A percentile compares a stretch with the other conserved stretches of the same genome.
Conservation (phyloP, 1,140 invertebrate genomes). For the Pararge aegeria region DNA sequence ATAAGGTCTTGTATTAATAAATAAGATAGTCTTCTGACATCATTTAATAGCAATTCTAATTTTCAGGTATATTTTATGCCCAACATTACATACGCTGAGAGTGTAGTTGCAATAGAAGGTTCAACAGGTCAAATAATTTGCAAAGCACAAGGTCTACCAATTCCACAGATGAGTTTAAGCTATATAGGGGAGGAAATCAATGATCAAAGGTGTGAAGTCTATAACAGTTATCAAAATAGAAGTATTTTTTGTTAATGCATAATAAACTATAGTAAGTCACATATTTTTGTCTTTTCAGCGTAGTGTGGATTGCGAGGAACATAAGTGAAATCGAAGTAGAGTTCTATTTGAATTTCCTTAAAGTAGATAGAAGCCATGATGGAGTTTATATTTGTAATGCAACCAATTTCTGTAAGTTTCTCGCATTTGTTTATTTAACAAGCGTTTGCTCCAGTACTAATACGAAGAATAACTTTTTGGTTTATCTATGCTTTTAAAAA, state of each 20-base stretch:
- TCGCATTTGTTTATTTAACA: not conserved
- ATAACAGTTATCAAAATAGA: too few species aligned
- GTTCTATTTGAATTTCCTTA: constrained; percentile 42
- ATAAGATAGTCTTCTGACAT: too few species aligned
- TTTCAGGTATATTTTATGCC: constrained; percentile 52
- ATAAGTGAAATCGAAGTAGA: constrained; percentile 31
- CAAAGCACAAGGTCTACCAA: constrained; percentile 25
- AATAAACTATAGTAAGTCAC: too few species aligned
- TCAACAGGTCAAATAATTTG: constrained; percentile 41
- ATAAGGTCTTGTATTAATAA: too few species aligned
- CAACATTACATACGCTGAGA: constrained; percentile 45
- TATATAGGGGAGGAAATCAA: constrained; percentile 38
- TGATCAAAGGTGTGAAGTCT: constrained; percentile 34
- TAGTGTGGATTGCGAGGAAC: constrained; percentile 35
- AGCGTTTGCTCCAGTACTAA: too few species aligned
- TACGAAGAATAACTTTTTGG: too few species aligned
- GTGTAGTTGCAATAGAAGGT: constrained; percentile 47
- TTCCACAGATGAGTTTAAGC: constrained; percentile 43
- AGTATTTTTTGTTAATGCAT: too few species aligned
- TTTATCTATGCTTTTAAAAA: too few species aligned
- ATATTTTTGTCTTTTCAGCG: too few species aligned
- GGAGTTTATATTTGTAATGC: constrained; percentile 58
- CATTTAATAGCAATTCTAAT: too few species aligned
- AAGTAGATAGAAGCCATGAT: constrained; percentile 34
- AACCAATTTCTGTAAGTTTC: constrained; percentile 49